These are phyloP conservation scores for Potamarius usumacintae DNA, from an alignment of 2,113 vertebrate species.

Conservation along the genomic window DNA sequence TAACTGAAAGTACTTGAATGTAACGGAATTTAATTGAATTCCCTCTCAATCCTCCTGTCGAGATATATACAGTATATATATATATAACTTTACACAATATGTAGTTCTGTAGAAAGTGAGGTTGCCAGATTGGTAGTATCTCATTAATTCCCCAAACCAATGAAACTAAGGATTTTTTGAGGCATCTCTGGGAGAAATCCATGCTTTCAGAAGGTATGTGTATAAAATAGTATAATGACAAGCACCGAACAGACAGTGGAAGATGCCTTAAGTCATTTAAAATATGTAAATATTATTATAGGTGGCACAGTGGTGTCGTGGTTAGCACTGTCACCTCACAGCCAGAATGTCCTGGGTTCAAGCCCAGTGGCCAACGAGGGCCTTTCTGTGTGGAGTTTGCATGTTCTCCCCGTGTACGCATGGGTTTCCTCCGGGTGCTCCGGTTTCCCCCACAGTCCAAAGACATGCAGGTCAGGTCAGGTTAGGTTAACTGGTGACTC, in stretches of 20 bases:
- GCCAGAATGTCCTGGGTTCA: too few relatives aligned
- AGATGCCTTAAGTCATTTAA: background rate
- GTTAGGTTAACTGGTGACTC: too few relatives aligned
- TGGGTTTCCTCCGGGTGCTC: too few relatives aligned
- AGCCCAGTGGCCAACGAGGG: too few relatives aligned
- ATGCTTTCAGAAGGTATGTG: background rate
- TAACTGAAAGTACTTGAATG: background rate
- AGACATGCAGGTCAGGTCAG: too few relatives aligned
- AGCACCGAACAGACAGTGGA: background rate
- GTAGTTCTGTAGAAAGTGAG: background rate
- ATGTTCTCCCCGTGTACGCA: too few relatives aligned
- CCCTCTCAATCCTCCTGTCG: background rate
- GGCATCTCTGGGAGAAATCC: background rate
- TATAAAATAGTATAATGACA: background rate
- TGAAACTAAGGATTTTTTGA: background rate
- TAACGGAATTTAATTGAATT: background rate
- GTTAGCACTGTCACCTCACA: too few relatives aligned
- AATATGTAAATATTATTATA: background rate
- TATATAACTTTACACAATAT: background rate
- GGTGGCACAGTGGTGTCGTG: too few relatives aligned
- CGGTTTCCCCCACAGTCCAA: too few relatives aligned
- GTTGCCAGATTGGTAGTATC: background rate
- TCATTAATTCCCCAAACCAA: background rate
- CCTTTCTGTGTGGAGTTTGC: too few relatives aligned
- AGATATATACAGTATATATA: background rate